A percentile compares a stretch with the other conserved stretches of the same genome.
These are phyloP conservation scores for Theropithecus gelada DNA, from an alignment of 2,113 vertebrate species.

Conservation along the genomic window DNA sequence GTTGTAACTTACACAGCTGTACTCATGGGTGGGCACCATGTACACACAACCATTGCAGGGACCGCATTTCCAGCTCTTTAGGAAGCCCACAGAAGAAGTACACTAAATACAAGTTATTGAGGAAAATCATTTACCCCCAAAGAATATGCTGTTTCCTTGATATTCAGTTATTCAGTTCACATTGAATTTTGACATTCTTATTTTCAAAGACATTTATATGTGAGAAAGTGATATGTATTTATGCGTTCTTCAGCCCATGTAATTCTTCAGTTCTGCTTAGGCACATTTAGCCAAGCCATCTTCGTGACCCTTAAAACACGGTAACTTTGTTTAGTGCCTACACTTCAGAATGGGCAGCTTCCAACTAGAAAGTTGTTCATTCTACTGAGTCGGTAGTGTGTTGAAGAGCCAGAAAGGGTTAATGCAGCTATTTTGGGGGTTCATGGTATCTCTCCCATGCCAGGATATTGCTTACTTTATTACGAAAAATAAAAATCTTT, in stretches of 20 bases:
- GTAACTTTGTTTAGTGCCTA: background rate
- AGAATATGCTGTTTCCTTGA: background rate
- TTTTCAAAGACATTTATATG: background rate
- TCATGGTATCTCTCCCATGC: background rate
- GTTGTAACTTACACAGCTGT: background rate
- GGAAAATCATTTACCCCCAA: background rate
- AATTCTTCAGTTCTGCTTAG: background rate
- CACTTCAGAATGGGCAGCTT: background rate
- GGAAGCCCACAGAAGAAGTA: background rate
- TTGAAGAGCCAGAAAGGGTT: background rate
- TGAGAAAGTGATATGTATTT: background rate
- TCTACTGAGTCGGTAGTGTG: background rate
- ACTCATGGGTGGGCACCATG: background rate
- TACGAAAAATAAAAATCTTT: background rate
- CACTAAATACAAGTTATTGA: background rate
- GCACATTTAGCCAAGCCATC: background rate
- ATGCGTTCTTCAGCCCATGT: background rate
- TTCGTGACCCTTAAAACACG: background rate
- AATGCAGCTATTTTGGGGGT: background rate
- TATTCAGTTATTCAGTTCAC: background rate
- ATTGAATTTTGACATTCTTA: background rate
- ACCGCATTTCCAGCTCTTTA: background rate
- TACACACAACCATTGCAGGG: background rate
- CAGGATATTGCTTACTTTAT: background rate
- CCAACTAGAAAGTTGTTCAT: background rate